Percentiles rank a stretch among this genome's conserved stretches.
Evolutionary conservation across 2,113 vertebrate species (phyloP).

Genomic region (Lipophrys pholis): DNA sequence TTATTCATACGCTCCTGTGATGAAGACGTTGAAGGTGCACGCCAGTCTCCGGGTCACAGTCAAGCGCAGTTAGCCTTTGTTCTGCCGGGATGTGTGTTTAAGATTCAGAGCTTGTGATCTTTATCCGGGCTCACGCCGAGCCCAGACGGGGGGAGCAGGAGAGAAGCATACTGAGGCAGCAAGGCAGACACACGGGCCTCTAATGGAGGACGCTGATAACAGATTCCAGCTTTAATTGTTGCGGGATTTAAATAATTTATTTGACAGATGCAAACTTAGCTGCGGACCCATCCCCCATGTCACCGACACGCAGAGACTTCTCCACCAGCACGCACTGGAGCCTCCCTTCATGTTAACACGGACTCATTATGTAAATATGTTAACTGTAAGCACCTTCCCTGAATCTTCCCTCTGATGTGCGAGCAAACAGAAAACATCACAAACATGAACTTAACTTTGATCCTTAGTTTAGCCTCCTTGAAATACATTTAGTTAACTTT

Average conservation of each 20-base stretch:
- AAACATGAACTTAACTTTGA: not conserved
- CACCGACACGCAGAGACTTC: not conserved
- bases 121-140: conserved; percentile 56
- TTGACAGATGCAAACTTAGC: conserved; percentile 64
- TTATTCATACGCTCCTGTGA: conserved; percentile 27
- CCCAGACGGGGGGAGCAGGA: conserved; percentile 13
- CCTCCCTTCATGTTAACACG: conserved; percentile 19
- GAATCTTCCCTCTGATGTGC: not conserved
- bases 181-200: conserved; percentile 43
- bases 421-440: conserved; percentile 9
- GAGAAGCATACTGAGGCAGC: conserved; percentile 42
- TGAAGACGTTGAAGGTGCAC: conserved; percentile 33
- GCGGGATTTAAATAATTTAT: conserved; percentile 85
- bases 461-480: conserved; percentile 15
- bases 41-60: conserved; percentile 33
- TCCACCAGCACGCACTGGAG: not conserved
- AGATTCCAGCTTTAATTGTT: conserved; percentile 81
- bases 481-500: conserved; percentile 12
- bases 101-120: conserved; percentile 73
- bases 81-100: conserved; percentile 70
- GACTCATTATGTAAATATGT: conserved; percentile 1
- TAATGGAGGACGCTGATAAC: conserved; percentile 76
- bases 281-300: conserved; percentile 42
- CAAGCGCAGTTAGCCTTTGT: conserved; percentile 58
- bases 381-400: not conserved